Percentiles rank a stretch among this genome's conserved stretches.
Evolutionary conservation across 2,797 vertebrate species (phyloP).

Genomic region (Diplodus sargus): DNA sequence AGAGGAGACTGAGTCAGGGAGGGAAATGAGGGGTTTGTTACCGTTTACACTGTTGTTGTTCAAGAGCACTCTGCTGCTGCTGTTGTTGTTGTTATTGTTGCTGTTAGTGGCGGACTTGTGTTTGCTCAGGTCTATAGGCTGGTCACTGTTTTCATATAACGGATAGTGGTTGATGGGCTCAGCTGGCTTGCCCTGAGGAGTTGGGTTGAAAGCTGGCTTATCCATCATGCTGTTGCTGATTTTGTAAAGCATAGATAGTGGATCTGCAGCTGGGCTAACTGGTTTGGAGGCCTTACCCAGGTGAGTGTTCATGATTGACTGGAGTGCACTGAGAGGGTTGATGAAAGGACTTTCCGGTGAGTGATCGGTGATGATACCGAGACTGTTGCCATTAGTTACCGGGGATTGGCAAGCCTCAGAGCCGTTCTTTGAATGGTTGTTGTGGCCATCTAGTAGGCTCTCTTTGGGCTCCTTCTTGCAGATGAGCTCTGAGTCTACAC

Average conservation of each 20-base stretch:
- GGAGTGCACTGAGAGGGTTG: constrained; percentile 96
- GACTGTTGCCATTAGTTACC: constrained; percentile 92
- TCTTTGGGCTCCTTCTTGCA: constrained; percentile 93
- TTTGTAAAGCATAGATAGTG: constrained; percentile 97
- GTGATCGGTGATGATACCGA: constrained; percentile 98
- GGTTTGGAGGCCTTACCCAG: constrained; percentile 97
- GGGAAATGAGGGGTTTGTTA: constrained; percentile 86
- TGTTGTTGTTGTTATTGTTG: constrained; percentile 76
- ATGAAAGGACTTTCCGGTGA: constrained; percentile 96
- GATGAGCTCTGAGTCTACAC: constrained; percentile 84
- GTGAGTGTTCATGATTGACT: constrained; percentile 99
- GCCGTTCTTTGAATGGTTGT: constrained; percentile 88
- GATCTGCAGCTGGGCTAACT: constrained; percentile 91
- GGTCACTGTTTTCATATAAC: constrained; percentile 94
- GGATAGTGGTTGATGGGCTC: constrained; percentile 92
- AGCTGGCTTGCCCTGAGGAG: constrained; percentile 90
- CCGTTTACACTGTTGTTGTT: constrained; percentile 81
- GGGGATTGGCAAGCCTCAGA: constrained; percentile 90
- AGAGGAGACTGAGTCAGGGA: constrained; percentile 90
- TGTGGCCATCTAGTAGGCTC: constrained; percentile 83
- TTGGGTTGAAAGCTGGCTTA: constrained; percentile 91
- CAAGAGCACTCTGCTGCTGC: constrained; percentile 59
- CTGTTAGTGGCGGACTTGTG: constrained; percentile 88
- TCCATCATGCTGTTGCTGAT: constrained; percentile 99
- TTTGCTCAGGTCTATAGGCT: constrained; percentile 99